Conservation (phyloP, 1,140 invertebrate genomes). For the Sarcophaga peregrina region DNA sequence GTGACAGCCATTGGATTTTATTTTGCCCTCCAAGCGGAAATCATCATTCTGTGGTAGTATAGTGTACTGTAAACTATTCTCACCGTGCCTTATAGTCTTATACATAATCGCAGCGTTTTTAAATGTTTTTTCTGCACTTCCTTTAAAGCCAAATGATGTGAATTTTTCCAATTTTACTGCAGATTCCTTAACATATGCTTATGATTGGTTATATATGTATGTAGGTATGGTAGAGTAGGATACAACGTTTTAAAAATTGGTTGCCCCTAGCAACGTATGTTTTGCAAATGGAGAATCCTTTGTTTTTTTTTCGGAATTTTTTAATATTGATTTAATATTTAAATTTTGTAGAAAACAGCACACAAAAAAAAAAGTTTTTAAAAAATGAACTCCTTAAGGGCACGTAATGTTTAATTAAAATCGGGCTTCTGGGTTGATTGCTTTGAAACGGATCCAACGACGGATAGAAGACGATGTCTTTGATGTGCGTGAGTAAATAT, state of each 20-base stretch:
- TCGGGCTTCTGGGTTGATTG: neutral
- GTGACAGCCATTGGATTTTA: slow-evolving; percentile 54
- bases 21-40: slow-evolving; percentile 71
- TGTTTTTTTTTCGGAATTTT: neutral
- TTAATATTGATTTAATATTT: slow-evolving; percentile 30
- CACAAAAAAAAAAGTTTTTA: neutral
- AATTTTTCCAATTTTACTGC: neutral
- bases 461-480: neutral
- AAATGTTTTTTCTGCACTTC: neutral
- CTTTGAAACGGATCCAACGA: too few species aligned
- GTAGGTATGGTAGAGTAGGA: neutral
- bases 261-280: slow-evolving; percentile 16
- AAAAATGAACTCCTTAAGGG: neutral
- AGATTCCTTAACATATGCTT: slow-evolving; percentile 15
- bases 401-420: neutral
- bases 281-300: too few species aligned
- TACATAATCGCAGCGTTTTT: slow-evolving; percentile 70
- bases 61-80: slow-evolving; percentile 78
- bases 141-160: neutral
- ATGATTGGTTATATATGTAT: neutral
- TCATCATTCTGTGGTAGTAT: slow-evolving; percentile 78
- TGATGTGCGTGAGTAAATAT: neutral
- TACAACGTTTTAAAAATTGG: neutral
- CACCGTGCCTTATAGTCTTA: slow-evolving; percentile 79
- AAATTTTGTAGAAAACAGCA: neutral